These are phyloP conservation scores for Polypedilum vanderplanki DNA, from an alignment of 1,140 invertebrate genomes.

Conservation along the genomic window DNA sequence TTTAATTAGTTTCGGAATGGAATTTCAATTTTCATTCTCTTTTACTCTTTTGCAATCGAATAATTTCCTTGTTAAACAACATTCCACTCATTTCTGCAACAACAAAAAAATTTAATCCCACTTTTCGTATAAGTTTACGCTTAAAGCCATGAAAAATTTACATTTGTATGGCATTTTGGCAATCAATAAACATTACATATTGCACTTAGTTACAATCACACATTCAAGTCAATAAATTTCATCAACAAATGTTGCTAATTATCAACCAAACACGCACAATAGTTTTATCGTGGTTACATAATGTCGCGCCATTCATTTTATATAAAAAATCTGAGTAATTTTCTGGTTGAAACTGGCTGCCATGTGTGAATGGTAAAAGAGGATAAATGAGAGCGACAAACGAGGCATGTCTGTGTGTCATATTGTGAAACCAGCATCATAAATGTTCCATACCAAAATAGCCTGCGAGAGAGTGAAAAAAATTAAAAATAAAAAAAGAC, in stretches of 20 bases:
- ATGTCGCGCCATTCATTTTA: not conserved
- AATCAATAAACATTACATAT: not conserved
- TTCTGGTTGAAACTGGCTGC: not conserved
- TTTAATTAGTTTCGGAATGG: slow-evolving; percentile 27
- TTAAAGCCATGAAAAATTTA: slow-evolving; percentile 7
- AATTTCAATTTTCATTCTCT: not conserved
- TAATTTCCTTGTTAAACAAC: slow-evolving; percentile 5
- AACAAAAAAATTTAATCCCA: not conserved
- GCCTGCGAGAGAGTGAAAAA: not conserved
- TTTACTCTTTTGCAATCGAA: slow-evolving; percentile 7
- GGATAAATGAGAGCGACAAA: not conserved
- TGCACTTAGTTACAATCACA: not conserved
- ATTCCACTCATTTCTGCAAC: not conserved
- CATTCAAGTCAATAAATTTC: slow-evolving; percentile 11
- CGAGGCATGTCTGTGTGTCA: slow-evolving; percentile 21
- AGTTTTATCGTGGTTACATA: not conserved
- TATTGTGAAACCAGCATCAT: slow-evolving; percentile 27
- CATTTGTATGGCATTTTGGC: slow-evolving; percentile 3
- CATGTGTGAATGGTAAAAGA: not conserved
- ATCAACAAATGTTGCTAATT: slow-evolving; percentile 5
- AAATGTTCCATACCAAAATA: slow-evolving; percentile 25
- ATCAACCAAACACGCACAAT: not conserved
- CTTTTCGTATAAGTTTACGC: not conserved
- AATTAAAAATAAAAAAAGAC: not conserved
- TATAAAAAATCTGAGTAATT: slow-evolving; percentile 1